Evolutionary conservation across 35 echinoderm and acorn worm species (phyloP).

Genomic region (Ophioderma brevispina): DNA sequence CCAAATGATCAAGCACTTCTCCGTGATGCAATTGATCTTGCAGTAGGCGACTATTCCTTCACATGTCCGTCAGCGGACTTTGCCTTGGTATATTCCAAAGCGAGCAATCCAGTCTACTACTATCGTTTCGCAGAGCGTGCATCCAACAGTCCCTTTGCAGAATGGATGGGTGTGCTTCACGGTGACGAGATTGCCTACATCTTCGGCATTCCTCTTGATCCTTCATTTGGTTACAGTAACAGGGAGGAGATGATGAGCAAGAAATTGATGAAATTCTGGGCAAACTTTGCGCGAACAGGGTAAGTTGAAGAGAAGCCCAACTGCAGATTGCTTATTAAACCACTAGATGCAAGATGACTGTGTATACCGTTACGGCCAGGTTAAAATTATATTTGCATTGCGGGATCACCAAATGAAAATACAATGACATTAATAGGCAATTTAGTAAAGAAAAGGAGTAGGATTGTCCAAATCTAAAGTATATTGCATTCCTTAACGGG

Average conservation of each 20-base stretch:
- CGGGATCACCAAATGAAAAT: too few relatives aligned
- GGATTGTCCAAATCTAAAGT: too few relatives aligned
- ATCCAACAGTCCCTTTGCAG: constrained; percentile 70
- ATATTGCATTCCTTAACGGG: too few relatives aligned
- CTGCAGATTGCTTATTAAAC: too few relatives aligned
- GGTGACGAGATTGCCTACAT: constrained; percentile 93
- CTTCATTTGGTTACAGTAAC: constrained; percentile 53
- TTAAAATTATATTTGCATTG: too few relatives aligned
- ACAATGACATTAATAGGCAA: too few relatives aligned
- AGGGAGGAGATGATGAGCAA: constrained; percentile 66
- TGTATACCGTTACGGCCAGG: too few relatives aligned
- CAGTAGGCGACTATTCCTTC: constrained; percentile 69
- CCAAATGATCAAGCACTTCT: constrained; percentile 54
- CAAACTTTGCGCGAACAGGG: constrained; percentile 96
- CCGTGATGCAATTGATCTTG: constrained; percentile 75
- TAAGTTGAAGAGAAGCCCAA: too few relatives aligned
- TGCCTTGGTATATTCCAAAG: constrained; percentile 47
- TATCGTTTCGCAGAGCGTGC: constrained; percentile 87
- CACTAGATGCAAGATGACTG: too few relatives aligned
- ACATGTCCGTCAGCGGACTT: constrained; percentile 74
- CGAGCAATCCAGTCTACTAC: constrained; percentile 68
- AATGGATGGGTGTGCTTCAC: constrained; percentile 98
- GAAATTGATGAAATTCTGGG: constrained; percentile 89
- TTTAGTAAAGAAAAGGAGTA: too few relatives aligned
- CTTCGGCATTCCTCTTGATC: constrained; percentile 77